Evolutionary conservation across 2,113 vertebrate species (phyloP).

Genomic region (Carettochelys insculpta): DNA sequence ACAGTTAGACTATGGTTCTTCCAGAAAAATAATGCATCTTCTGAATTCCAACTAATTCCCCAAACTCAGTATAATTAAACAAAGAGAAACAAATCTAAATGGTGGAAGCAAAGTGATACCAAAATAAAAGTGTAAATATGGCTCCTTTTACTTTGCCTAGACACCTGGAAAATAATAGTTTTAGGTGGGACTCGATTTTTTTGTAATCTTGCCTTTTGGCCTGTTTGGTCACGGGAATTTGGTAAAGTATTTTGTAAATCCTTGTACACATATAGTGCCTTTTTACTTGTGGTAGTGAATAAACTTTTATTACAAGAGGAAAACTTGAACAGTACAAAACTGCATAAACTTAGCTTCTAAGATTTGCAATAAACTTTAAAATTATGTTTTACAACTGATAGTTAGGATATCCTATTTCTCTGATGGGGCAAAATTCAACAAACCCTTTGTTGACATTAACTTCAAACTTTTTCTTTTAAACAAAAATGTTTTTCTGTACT

Average conservation of each 20-base stretch:
- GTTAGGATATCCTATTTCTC: neutral
- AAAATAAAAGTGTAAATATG: rapidly evolving
- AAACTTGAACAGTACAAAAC: neutral
- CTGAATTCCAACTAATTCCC: neutral
- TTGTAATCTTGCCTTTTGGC: neutral
- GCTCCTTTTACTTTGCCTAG: too few relatives aligned
- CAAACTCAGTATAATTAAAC: neutral
- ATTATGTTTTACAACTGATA: too few relatives aligned
- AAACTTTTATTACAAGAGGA: neutral
- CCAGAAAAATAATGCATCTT: neutral
- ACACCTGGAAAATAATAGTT: neutral
- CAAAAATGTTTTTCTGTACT: neutral
- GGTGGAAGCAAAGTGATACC: neutral
- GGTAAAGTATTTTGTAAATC: neutral
- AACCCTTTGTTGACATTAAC: neutral
- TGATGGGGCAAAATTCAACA: neutral
- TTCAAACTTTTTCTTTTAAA: neutral
- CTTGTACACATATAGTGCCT: neutral
- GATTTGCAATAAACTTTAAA: neutral
- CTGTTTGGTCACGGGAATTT: neutral
- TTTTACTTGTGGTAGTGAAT: neutral
- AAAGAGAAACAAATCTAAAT: neutral
- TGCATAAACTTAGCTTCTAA: neutral
- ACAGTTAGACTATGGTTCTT: neutral
- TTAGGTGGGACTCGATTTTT: neutral